Evolutionary conservation across 2,888 invertebrate genomes (phyloP).

Genomic region (Ligdia adustata): DNA sequence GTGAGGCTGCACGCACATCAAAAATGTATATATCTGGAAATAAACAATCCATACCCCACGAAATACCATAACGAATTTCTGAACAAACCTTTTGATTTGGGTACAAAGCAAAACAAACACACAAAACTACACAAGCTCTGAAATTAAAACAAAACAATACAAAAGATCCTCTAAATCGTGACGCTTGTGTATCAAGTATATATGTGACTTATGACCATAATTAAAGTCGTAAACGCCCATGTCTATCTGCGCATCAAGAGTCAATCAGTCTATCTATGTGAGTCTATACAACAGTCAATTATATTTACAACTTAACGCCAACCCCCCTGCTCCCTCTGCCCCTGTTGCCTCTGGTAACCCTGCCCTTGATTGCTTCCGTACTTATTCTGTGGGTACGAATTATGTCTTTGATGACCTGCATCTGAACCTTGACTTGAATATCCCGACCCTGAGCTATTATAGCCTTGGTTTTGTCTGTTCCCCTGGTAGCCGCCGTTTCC

Average conservation of each 20-base stretch:
- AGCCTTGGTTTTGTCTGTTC: conserved; percentile 11
- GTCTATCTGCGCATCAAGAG: background rate
- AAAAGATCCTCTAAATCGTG: no score
- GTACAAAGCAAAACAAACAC: no score
- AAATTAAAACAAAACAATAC: no score
- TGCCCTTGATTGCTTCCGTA: conserved; percentile 24
- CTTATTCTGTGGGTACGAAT: conserved; percentile 22
- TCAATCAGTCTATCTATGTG: conserved; percentile 26
- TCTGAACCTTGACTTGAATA: conserved; percentile 19
- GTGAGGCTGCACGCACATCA: no score
- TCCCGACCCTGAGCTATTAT: conserved; percentile 12
- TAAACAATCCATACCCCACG: no score
- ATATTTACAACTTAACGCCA: conserved; percentile 30
- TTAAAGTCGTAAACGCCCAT: no score
- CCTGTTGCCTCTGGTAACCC: conserved; percentile 29
- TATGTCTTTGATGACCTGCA: conserved; percentile 8
- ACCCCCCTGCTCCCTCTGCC: conserved; percentile 37
- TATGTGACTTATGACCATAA: no score
- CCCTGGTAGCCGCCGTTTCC: conserved; percentile 29
- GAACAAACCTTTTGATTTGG: no score
- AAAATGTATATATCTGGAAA: no score
- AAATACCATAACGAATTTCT: no score
- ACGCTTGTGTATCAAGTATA: no score
- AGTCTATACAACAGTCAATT: conserved; percentile 22
- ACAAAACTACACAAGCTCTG: no score